These are phyloP conservation scores for Lamprologus ornatipinnis DNA, from an alignment of 2,113 vertebrate genomes.

Conservation along the genomic window DNA sequence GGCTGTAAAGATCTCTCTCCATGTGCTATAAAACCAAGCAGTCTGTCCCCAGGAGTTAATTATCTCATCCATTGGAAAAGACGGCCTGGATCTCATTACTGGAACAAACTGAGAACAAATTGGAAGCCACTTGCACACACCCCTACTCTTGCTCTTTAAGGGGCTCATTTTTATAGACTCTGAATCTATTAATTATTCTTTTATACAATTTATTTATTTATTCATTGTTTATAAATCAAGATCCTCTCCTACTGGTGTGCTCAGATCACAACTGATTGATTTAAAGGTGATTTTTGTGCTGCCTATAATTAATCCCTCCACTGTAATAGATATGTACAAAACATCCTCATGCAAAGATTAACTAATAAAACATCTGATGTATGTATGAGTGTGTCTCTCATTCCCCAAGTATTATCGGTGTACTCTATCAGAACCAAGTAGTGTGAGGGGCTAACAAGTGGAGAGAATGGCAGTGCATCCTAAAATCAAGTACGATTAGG, in stretches of 20 bases:
- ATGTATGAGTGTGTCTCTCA: not conserved
- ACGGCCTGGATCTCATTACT: slow-evolving; percentile 73
- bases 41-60: slow-evolving; percentile 72
- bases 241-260: slow-evolving; percentile 33
- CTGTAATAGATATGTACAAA: slow-evolving; percentile 41
- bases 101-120: slow-evolving; percentile 77
- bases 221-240: not conserved
- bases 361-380: not conserved
- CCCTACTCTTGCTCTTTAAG: slow-evolving; percentile 46
- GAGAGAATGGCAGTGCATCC: slow-evolving; percentile 65
- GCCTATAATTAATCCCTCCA: not conserved
- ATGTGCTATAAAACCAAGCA: slow-evolving; percentile 57
- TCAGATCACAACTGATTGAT: slow-evolving; percentile 17
- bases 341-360: slow-evolving; percentile 19
- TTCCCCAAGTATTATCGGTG: slow-evolving; percentile 47
- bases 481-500: slow-evolving; percentile 73
- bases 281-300: not conserved
- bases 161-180: slow-evolving; percentile 44
- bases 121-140: slow-evolving; percentile 55
- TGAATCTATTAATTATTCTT: slow-evolving; percentile 57
- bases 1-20: slow-evolving; percentile 30
- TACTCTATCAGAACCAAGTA: slow-evolving; percentile 53
- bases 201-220: slow-evolving; percentile 28
- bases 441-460: slow-evolving; percentile 62
- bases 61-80: slow-evolving; percentile 66